Conservation (phyloP, 2,888 invertebrate genomes). For the Nysson spinosus region DNA sequence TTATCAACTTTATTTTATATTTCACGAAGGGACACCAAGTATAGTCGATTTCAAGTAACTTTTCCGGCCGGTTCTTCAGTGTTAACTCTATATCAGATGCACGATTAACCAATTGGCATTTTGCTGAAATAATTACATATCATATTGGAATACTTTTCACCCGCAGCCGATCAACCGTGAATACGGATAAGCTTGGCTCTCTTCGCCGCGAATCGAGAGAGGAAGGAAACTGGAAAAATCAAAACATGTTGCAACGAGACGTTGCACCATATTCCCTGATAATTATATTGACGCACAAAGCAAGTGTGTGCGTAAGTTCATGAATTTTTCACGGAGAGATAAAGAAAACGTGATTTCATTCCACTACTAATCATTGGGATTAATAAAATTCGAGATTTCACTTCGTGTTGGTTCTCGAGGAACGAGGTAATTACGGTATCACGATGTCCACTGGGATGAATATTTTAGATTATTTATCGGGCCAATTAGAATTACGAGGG, state of each 20-base stretch:
- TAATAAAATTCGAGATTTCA: no score
- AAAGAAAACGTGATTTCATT: slow-evolving; percentile 26
- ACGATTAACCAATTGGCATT: slow-evolving; percentile 61
- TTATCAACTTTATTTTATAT: no score
- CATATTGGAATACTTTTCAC: slow-evolving; percentile 54
- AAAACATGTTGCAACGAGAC: slow-evolving; percentile 48
- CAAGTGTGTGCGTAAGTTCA: slow-evolving; percentile 2
- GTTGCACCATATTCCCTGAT: slow-evolving; percentile 50
- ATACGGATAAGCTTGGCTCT: slow-evolving; percentile 49
- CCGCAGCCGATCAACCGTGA: slow-evolving; percentile 59
- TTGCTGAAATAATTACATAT: slow-evolving; percentile 58
- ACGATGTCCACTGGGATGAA: no score
- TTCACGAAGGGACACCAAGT: no score
- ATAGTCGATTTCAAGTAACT: slow-evolving; percentile 9
- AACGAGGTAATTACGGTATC: no score
- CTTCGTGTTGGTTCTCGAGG: no score
- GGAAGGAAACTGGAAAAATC: slow-evolving; percentile 15
- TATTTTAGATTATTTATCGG: no score
- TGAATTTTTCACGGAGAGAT: neutral
- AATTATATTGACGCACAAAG: slow-evolving; percentile 42
- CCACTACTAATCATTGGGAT: neutral
- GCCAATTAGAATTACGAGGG: no score
- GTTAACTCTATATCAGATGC: slow-evolving; percentile 46
- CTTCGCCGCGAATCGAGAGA: slow-evolving; percentile 35
- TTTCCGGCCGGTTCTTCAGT: slow-evolving; percentile 40